A percentile compares a stretch with the other conserved stretches of the same genome.
These are phyloP conservation scores for Rhagonycha lutea DNA, from an alignment of 2,888 invertebrate species.

Conservation along the genomic window DNA sequence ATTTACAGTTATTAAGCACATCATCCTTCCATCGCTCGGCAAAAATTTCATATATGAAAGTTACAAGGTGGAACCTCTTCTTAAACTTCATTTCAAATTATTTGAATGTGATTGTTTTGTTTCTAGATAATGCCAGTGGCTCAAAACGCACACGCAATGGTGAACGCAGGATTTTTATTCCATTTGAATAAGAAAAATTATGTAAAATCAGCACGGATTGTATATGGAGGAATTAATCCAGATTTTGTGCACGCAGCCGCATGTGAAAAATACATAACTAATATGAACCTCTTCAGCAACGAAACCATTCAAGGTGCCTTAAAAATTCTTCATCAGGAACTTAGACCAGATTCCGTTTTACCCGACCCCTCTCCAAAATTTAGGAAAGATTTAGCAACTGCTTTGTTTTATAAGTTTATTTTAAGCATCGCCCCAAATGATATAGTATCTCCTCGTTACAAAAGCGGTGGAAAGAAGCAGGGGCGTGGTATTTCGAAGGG, in stretches of 20 bases:
- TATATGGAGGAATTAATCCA: conserved; percentile 67
- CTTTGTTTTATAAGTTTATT: conserved; percentile 70
- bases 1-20: conserved; percentile 52
- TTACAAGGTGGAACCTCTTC: conserved; percentile 12
- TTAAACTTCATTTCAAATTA: background rate
- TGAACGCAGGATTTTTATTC: conserved; percentile 72
- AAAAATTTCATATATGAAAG: conserved; percentile 41
- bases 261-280: conserved; percentile 55
- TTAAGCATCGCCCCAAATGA: background rate
- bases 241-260: conserved; percentile 57
- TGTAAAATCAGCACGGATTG: conserved; percentile 46
- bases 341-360: conserved; percentile 64
- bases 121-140: conserved; percentile 67
- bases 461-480: background rate
- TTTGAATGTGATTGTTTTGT: conserved; percentile 31
- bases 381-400: conserved; percentile 69
- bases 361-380: conserved; percentile 71
- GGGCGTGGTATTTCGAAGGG: conserved; percentile 51
- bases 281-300: conserved; percentile 51
- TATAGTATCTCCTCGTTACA: background rate
- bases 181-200: conserved; percentile 52
- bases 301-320: conserved; percentile 54
- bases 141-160: conserved; percentile 73
- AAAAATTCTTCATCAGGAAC: conserved; percentile 58
- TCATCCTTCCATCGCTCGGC: conserved; percentile 57